Percentiles rank a stretch among this genome's conserved stretches.
Conservation (phyloP, 2,888 invertebrate genomes). For the Eutolmus rufibarbis region DNA sequence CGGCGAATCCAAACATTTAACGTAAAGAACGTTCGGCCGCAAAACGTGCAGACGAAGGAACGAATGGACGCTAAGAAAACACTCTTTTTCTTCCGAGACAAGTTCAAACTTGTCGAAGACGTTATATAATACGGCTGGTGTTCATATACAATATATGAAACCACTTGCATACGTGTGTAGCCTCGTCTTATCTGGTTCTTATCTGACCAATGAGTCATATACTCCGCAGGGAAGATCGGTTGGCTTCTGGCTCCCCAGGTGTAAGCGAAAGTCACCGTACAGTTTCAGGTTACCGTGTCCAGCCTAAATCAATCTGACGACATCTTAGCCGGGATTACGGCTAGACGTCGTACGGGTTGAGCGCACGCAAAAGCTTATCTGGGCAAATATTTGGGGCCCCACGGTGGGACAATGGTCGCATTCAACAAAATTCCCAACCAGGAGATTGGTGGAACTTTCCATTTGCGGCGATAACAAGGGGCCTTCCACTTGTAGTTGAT, state of each 20-base stretch:
- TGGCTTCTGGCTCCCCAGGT: background rate
- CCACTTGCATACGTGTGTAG: background rate
- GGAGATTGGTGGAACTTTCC: background rate
- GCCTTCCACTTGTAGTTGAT: background rate
- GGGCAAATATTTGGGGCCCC: background rate
- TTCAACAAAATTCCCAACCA: background rate
- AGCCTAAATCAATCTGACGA: background rate
- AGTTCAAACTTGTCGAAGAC: constrained; percentile 19
- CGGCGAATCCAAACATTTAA: constrained; percentile 6
- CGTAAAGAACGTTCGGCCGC: background rate
- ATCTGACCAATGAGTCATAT: constrained; percentile 23
- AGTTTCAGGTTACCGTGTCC: background rate
- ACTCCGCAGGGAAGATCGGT: background rate
- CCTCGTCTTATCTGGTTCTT: constrained; percentile 1
- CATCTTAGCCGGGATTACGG: background rate
- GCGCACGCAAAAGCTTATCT: background rate
- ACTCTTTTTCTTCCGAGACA: constrained; percentile 11
- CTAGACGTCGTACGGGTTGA: background rate
- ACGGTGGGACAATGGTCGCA: background rate
- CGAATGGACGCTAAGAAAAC: constrained; percentile 1
- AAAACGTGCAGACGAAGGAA: constrained; percentile 10
- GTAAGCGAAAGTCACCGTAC: constrained; percentile 19
- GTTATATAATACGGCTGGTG: constrained; percentile 17
- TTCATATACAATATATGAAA: background rate
- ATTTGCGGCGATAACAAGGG: background rate